Conservation (phyloP, 2,888 invertebrate genomes). For the Philopedon plagiatum region DNA sequence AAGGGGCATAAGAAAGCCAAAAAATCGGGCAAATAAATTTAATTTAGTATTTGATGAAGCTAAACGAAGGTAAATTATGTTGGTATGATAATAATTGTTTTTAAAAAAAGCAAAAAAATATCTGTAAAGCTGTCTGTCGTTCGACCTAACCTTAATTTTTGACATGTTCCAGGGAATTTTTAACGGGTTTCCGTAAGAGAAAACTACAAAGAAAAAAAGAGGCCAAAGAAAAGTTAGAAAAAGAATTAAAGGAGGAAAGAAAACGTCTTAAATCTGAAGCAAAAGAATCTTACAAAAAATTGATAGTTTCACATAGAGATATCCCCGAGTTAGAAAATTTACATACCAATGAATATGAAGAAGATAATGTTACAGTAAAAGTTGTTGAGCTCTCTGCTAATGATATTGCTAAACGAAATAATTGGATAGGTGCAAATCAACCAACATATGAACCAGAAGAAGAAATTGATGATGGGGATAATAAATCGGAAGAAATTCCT, state of each 20-base stretch:
- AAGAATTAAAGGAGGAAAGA: constrained; percentile 81
- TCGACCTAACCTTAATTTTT: constrained; percentile 57
- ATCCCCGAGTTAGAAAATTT: constrained; percentile 80
- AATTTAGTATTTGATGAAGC: constrained; percentile 74
- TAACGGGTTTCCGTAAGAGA: constrained; percentile 86
- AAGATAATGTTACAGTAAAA: constrained; percentile 84
- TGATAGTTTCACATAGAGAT: constrained; percentile 80
- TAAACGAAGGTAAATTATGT: constrained; percentile 72
- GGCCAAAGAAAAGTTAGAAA: constrained; percentile 81
- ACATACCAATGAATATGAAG: constrained; percentile 80
- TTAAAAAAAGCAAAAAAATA: background rate
- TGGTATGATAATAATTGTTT: background rate
- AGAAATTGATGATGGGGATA: constrained; percentile 56
- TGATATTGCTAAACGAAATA: constrained; percentile 78
- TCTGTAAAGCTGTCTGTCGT: background rate
- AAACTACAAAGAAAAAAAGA: constrained; percentile 83
- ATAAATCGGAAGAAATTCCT: constrained; percentile 64
- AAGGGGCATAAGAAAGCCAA: constrained; percentile 62
- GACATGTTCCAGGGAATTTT: constrained; percentile 75
- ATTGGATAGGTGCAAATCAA: constrained; percentile 82
- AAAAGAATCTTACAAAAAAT: constrained; percentile 79
- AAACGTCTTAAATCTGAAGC: constrained; percentile 84
- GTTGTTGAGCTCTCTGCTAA: constrained; percentile 82
- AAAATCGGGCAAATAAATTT: constrained; percentile 70
- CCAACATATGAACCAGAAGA: constrained; percentile 65